A percentile compares a stretch with the other conserved stretches of the same genome.
phyloP scores from a whole-genome alignment of 30 jellyfish, hydroid and myxozoan species.

The Pseudorhiza aurosa region DNA sequence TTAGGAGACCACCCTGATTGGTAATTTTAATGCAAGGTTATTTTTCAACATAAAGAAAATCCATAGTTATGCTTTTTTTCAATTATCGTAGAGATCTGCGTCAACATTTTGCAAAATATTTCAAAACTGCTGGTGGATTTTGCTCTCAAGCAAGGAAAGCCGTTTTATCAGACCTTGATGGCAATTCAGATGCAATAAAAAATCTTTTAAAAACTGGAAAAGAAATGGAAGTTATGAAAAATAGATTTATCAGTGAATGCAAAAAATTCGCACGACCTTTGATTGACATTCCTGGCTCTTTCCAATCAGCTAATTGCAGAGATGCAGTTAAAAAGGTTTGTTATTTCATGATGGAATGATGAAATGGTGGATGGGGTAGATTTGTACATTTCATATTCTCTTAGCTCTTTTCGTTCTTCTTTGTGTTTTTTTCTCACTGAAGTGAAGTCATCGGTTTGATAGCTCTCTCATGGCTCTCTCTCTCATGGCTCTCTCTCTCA shows the following conservation, averaged over 20 bases:
- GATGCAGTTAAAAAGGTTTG: background rate
- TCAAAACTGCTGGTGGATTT: conserved; percentile 35
- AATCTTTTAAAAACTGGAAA: conserved; percentile 7
- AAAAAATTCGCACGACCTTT: conserved; percentile 8
- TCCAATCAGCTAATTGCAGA: background rate
- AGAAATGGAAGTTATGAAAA: conserved; percentile 7
- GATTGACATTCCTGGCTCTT: conserved; percentile 29
- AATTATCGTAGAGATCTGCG: conserved; percentile 35
- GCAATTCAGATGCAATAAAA: background rate
- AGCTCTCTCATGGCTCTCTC: no score
- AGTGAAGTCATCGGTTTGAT: background rate
- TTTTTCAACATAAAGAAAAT: background rate
- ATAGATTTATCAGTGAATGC: background rate
- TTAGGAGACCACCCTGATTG: no score
- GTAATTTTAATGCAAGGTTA: no score
- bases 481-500: no score
- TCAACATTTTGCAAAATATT: background rate
- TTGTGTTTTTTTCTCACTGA: background rate
- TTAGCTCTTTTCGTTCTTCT: no score
- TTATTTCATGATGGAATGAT: background rate
- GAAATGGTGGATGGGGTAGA: background rate
- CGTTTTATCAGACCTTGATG: conserved; percentile 23
- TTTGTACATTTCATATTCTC: background rate
- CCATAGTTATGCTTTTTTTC: background rate
- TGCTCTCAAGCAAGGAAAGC: conserved; percentile 65